Conservation (phyloP, 2,888 invertebrate genomes). For the Dioctria linearis region DNA sequence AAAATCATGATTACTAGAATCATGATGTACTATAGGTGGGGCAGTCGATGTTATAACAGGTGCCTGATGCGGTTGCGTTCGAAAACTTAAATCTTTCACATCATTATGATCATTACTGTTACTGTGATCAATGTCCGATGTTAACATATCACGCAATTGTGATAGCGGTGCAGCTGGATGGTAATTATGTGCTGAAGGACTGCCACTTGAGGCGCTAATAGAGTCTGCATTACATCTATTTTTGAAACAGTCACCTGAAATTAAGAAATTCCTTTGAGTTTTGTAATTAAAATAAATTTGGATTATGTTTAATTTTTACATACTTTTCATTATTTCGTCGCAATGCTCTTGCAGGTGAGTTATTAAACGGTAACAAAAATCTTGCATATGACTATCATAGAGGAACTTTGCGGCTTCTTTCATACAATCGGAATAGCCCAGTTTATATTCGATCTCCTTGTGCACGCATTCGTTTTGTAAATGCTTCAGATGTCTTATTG, state of each 20-base stretch:
- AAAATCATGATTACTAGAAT: constrained; percentile 70
- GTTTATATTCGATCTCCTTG: constrained; percentile 75
- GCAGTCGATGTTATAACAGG: constrained; percentile 70
- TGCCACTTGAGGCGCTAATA: constrained; percentile 74
- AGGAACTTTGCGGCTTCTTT: constrained; percentile 92
- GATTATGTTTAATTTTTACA: constrained; percentile 55
- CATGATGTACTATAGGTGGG: constrained; percentile 66
- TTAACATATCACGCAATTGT: constrained; percentile 71
- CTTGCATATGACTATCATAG: constrained; percentile 88
- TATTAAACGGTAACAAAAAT: constrained; percentile 84
- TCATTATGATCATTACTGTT: constrained; percentile 70
- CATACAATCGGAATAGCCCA: constrained; percentile 93
- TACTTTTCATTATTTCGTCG: constrained; percentile 77
- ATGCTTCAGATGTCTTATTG: constrained; percentile 93
- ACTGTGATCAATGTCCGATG: constrained; percentile 69
- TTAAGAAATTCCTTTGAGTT: neutral
- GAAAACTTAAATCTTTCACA: constrained; percentile 70
- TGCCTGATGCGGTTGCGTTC: constrained; percentile 69
- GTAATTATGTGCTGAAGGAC: constrained; percentile 68
- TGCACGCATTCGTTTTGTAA: constrained; percentile 78
- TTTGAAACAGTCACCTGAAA: constrained; percentile 68
- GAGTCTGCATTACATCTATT: constrained; percentile 72
- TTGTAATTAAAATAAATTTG: constrained; percentile 30
- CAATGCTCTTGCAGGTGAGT: constrained; percentile 89
- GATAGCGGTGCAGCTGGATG: constrained; percentile 69